Evolutionary conservation across 2,888 invertebrate species (phyloP).

Genomic region (Mechanitis mazaeus): DNA sequence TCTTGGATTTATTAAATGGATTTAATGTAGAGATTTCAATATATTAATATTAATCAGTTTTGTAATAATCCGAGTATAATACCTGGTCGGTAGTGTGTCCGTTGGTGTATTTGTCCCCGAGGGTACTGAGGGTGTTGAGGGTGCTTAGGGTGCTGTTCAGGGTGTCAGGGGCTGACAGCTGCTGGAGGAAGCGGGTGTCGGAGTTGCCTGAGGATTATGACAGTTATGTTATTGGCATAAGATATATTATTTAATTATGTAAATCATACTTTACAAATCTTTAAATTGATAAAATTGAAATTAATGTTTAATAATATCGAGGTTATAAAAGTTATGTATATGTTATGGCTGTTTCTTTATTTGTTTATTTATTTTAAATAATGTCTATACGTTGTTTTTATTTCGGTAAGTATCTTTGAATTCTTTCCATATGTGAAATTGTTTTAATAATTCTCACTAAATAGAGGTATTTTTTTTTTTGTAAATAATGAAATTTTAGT

Average conservation of each 20-base stretch:
- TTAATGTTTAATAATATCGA: too few relatives aligned
- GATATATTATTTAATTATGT: background rate
- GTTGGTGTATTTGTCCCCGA: conserved; percentile 42
- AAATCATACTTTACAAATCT: background rate
- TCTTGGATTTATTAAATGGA: background rate
- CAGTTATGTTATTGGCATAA: background rate
- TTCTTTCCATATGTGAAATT: too few relatives aligned
- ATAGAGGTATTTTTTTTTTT: too few relatives aligned
- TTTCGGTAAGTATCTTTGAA: too few relatives aligned
- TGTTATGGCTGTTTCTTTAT: too few relatives aligned
- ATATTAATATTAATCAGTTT: background rate
- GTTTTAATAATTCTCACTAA: too few relatives aligned
- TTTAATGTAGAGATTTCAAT: too few relatives aligned
- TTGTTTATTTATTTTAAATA: too few relatives aligned
- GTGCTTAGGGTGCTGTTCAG: conserved; percentile 30
- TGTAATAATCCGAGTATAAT: background rate
- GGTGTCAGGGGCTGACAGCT: conserved; percentile 29
- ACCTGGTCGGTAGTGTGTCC: conserved; percentile 37
- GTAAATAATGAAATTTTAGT: too few relatives aligned
- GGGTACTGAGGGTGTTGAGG: conserved; percentile 31
- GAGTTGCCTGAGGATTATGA: conserved; percentile 22
- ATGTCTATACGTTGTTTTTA: too few relatives aligned
- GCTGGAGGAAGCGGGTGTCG: conserved; percentile 33
- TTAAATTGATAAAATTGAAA: too few relatives aligned
- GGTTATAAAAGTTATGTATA: too few relatives aligned